Evolutionary conservation across 2,888 invertebrate genomes (phyloP), one percentile per base, ranked within the genome.

Genomic region (Drosophila eohydei): DNA sequence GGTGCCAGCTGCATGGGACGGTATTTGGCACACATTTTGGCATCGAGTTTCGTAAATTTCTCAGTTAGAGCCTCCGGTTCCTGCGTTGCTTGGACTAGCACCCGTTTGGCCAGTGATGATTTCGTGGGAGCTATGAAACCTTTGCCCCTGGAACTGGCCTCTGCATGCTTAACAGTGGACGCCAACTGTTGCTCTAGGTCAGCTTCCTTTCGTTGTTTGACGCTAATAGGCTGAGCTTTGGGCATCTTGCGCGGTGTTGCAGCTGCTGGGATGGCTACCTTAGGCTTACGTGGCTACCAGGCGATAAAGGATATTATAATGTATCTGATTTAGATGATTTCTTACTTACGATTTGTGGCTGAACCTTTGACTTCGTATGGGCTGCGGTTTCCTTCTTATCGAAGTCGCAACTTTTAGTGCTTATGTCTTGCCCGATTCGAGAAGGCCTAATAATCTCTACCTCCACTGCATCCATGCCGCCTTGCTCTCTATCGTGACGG

Each of bases 381-480:
- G 12, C 14, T 34, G 7, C 12, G 34, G 2, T 36, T 34, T 0
- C 0, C 21, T 3, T 21, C 56, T 14, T 32, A 11, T 43, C 56
- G 5, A 21, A 8, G 14, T 21, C 9, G 5, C 14, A 3, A 8
- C 4, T 32, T 8, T 40, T 16, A 14, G 8, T 41, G 16, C 28
- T 16, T 43, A 44, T 26, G 21, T 38, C 36, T 21, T 11, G 12
- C 36, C 30, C 52, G 26, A 14, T 21, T 21, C 28, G 14, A 11
- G 44, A 4, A 11, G 52, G 12, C 44, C 11, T 44, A 36, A 65
- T 9, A 6, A 26, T 14, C 12, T 65, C 21, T 30, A 64, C 43
- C 11, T 65, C 5, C 4, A 61, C 62, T 14, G 14, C 8, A 0
- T 32, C 9, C 56, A 52, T 8, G 21, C 12, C 41, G 4, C 6